A percentile compares a stretch with the other conserved stretches of the same genome.
phyloP scores from a whole-genome alignment of 2,888 invertebrate genomes.

The Nesidiocoris tenuis region DNA sequence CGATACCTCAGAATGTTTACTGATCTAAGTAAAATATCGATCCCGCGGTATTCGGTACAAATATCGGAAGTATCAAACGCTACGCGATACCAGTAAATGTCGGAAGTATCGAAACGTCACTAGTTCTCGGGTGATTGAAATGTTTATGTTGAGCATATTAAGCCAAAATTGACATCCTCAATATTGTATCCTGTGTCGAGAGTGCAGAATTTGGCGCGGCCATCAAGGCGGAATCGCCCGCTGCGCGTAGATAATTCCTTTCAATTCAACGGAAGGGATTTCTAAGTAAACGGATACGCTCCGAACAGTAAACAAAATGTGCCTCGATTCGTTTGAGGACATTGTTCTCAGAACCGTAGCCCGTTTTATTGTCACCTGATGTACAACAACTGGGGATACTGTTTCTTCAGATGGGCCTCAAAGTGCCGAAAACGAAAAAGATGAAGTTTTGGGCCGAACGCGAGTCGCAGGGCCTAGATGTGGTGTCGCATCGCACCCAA shows the following conservation, averaged over 20 bases:
- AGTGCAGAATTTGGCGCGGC: too few species aligned
- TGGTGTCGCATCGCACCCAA: not conserved
- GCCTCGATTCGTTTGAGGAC: not conserved
- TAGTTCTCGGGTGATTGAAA: too few species aligned
- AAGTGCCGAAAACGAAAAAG: not conserved
- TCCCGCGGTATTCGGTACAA: too few species aligned
- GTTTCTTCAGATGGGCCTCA: not conserved
- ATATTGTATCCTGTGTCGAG: too few species aligned
- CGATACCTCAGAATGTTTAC: too few species aligned
- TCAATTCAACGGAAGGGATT: not conserved
- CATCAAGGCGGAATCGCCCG: too few species aligned
- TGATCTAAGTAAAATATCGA: too few species aligned
- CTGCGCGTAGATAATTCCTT: not conserved
- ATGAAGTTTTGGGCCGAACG: not conserved
- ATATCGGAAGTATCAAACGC: too few species aligned
- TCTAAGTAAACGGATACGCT: not conserved
- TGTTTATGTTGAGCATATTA: too few species aligned
- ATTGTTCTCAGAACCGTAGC: not conserved
- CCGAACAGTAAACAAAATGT: not conserved
- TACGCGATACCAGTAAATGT: too few species aligned
- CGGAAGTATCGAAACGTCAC: too few species aligned
- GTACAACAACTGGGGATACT: not conserved
- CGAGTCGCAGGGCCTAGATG: not conserved
- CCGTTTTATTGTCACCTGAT: not conserved
- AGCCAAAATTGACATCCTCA: too few species aligned